Conservation (phyloP, 2,888 invertebrate species). For the Nemotelus nigrinus region DNA sequence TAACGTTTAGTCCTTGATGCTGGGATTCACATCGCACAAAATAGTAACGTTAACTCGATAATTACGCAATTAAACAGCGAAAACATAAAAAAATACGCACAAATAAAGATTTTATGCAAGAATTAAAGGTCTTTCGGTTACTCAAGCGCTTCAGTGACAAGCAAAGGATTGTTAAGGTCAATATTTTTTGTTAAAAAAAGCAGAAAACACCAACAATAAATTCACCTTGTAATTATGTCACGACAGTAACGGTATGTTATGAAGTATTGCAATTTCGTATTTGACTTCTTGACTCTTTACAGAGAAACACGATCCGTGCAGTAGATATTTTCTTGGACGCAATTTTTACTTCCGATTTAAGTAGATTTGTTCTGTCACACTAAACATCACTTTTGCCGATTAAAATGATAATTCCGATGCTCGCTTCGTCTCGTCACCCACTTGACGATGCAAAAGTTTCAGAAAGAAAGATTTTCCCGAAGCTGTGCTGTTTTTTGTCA, state of each 20-base stretch:
- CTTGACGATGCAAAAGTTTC: slow-evolving; percentile 17
- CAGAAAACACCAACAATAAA: slow-evolving; percentile 14
- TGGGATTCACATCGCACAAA: not conserved
- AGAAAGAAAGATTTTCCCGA: slow-evolving; percentile 30
- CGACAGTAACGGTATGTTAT: not conserved
- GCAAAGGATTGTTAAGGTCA: slow-evolving; percentile 13
- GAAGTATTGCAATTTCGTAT: no score
- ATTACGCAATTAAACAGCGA: slow-evolving; percentile 34
- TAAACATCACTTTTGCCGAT: slow-evolving; percentile 23
- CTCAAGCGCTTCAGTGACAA: not conserved
- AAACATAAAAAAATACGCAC: slow-evolving; percentile 25
- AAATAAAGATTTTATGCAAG: not conserved
- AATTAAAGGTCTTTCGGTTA: not conserved
- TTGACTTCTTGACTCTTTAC: not conserved
- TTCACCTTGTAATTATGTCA: slow-evolving; percentile 43
- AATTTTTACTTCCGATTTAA: slow-evolving; percentile 12
- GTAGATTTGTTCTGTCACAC: not conserved
- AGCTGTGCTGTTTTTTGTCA: slow-evolving; percentile 9
- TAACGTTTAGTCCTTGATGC: not conserved
- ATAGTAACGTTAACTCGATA: not conserved
- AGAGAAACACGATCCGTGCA: slow-evolving; percentile 10
- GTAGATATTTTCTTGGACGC: not conserved
- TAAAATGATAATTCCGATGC: slow-evolving; percentile 22
- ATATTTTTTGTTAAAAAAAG: slow-evolving; percentile 1
- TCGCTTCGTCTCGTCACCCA: slow-evolving; percentile 27